These are phyloP conservation scores for Apantesis nais DNA, from an alignment of 2,888 invertebrate species.

Conservation along the genomic window DNA sequence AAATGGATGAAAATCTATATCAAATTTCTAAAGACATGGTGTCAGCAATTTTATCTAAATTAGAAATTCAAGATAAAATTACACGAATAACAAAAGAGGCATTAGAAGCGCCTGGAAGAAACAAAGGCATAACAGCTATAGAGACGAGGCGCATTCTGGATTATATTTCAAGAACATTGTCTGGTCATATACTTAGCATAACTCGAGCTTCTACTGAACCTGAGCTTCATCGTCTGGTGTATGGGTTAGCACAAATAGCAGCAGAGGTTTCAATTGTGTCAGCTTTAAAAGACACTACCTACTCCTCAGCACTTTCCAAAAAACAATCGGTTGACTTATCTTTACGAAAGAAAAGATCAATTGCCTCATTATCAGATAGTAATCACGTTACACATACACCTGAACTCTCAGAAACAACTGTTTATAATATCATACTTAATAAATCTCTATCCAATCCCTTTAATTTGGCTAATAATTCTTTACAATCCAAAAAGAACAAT, in stretches of 20 bases:
- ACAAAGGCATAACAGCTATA: constrained; percentile 79
- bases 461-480: constrained; percentile 23
- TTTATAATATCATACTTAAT: constrained; percentile 69
- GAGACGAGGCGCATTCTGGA: constrained; percentile 79
- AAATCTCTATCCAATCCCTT: constrained; percentile 47
- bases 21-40: constrained; percentile 79
- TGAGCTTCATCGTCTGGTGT: constrained; percentile 77
- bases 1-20: constrained; percentile 77
- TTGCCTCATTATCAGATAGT: constrained; percentile 37
- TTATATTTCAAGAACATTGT: constrained; percentile 78
- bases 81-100: constrained; percentile 79
- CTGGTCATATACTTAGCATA: constrained; percentile 74
- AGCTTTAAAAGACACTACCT: constrained; percentile 78
- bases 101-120: constrained; percentile 76
- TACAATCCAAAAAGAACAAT: constrained; percentile 23
- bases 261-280: constrained; percentile 80
- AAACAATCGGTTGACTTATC: constrained; percentile 78
- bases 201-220: constrained; percentile 79
- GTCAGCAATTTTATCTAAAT: constrained; percentile 74
- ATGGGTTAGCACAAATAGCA: constrained; percentile 80
- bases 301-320: constrained; percentile 73
- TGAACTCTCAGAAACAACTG: constrained; percentile 42
- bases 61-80: constrained; percentile 81
- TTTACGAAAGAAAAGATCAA: constrained; percentile 70
- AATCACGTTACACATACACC: constrained; percentile 38